These are phyloP conservation scores for Pitangus sulphuratus DNA, from an alignment of 2,797 vertebrate species.

Conservation along the genomic window DNA sequence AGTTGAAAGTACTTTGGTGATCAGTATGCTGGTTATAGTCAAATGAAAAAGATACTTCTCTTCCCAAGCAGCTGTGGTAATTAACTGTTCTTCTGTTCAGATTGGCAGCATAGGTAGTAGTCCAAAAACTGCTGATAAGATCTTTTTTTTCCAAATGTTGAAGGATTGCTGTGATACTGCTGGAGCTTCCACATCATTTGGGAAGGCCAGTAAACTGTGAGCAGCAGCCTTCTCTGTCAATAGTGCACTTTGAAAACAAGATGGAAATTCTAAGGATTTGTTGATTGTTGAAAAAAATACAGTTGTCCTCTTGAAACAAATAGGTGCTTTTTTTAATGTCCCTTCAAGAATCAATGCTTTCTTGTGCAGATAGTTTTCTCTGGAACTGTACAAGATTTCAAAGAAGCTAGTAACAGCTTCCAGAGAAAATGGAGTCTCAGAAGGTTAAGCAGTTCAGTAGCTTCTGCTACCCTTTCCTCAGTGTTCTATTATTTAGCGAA, in stretches of 20 bases:
- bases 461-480: background rate
- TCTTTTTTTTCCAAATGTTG: background rate
- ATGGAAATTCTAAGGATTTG: background rate
- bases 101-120: background rate
- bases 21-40: background rate
- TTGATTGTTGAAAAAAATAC: background rate
- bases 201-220: background rate
- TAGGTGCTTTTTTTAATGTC: background rate
- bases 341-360: background rate
- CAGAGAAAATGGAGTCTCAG: background rate
- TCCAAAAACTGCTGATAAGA: background rate
- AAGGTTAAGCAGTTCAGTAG: background rate
- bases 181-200: background rate
- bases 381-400: background rate
- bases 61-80: background rate
- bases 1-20: background rate
- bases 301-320: background rate
- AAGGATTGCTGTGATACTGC: background rate
- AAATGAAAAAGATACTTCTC: background rate
- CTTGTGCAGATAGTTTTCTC: background rate
- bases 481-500: background rate
- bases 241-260: background rate
- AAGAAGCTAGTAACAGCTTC: background rate
- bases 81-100: background rate
- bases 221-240: background rate